A percentile compares a stretch with the other conserved stretches of the same genome.
Conservation (phyloP, 2,888 invertebrate genomes). For the Deilephila elpenor region DNA sequence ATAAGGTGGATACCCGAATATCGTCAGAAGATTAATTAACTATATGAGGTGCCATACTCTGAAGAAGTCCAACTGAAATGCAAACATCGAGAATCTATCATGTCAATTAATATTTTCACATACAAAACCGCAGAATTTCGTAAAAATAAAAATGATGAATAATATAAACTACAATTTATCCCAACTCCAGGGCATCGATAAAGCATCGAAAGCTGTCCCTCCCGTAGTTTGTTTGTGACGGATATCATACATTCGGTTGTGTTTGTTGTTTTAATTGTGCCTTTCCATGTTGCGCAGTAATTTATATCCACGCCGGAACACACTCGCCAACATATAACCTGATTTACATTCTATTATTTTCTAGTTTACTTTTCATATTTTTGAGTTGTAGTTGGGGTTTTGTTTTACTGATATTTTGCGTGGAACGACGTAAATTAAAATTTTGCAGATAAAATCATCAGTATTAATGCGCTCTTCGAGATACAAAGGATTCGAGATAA, state of each 20-base stretch:
- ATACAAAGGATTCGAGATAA: too few relatives aligned
- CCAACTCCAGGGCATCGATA: neutral
- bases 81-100: too few relatives aligned
- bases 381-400: too few relatives aligned
- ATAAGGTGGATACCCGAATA: too few relatives aligned
- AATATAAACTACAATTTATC: neutral
- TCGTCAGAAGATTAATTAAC: too few relatives aligned
- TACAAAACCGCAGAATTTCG: neutral
- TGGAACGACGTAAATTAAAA: too few relatives aligned
- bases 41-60: too few relatives aligned
- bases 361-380: neutral
- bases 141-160: neutral
- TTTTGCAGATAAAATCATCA: too few relatives aligned
- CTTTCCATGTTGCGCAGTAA: constrained; percentile 20
- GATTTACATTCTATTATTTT: neutral
- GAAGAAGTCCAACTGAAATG: too few relatives aligned
- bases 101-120: neutral
- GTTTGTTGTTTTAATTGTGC: constrained; percentile 27
- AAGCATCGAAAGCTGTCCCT: neutral
- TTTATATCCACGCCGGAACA: constrained; percentile 4
- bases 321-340: neutral
- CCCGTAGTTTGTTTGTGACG: neutral
- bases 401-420: too few relatives aligned
- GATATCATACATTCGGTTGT: constrained; percentile 17
- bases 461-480: too few relatives aligned